Percentiles rank a stretch among this genome's conserved stretches.
Conservation (phyloP, 35 echinoderm and acorn worm genomes). For the Anneissia japonica region DNA sequence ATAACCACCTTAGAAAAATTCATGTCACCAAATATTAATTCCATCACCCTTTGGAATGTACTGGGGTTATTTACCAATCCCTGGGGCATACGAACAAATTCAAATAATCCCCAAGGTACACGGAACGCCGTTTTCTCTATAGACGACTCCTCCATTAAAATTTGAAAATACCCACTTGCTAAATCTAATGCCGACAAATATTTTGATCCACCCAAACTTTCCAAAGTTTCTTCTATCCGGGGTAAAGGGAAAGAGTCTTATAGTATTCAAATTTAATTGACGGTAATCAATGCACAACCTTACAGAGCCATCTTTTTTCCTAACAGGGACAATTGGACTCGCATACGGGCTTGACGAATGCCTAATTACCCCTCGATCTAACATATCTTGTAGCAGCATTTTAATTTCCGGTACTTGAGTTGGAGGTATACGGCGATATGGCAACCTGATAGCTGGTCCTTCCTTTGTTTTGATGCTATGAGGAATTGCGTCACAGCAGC, state of each 20-base stretch:
- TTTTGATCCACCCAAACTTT: conserved; percentile 21
- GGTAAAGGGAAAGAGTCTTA: conserved; percentile 28
- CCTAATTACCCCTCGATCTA: background rate
- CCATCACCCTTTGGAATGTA: conserved; percentile 12
- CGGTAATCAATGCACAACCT: conserved; percentile 54
- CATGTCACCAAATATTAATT: background rate
- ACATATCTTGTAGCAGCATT: background rate
- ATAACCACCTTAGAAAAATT: background rate
- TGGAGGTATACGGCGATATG: conserved; percentile 44
- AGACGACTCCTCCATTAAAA: background rate
- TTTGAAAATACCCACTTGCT: conserved; percentile 15
- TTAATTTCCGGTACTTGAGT: conserved; percentile 25
- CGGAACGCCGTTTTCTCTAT: conserved; percentile 18
- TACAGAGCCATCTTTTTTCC: conserved; percentile 33
- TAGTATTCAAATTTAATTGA: conserved; percentile 22
- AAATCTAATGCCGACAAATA: conserved; percentile 45
- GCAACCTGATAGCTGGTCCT: conserved; percentile 33
- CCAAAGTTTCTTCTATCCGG: conserved; percentile 41
- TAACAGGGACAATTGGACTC: conserved; percentile 1
- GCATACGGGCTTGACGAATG: background rate
- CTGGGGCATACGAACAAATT: conserved; percentile 27
- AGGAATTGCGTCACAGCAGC: conserved; percentile 39
- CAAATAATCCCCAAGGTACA: conserved; percentile 12
- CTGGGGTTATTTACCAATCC: conserved; percentile 10
- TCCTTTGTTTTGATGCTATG: conserved; percentile 32